Evolutionary conservation across 2,888 invertebrate genomes (phyloP).

Genomic region (Congeria kusceri): DNA sequence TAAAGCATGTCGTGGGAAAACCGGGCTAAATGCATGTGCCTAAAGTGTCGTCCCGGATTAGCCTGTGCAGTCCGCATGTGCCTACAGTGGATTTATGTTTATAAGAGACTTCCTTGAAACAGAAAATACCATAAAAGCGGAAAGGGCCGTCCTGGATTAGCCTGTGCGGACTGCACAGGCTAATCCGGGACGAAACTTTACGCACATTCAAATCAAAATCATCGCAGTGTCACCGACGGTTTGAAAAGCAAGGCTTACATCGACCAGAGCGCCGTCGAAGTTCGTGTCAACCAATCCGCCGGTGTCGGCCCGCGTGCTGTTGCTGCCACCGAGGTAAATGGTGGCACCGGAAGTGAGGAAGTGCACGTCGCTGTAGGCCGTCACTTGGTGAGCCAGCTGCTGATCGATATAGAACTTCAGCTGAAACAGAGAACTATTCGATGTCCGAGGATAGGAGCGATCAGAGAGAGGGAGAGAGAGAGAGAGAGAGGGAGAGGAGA

Average conservation of each 20-base stretch:
- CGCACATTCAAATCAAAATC: not conserved
- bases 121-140: too few species aligned
- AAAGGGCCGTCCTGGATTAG: too few species aligned
- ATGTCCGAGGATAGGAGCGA: too few species aligned
- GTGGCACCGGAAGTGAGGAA: conserved; percentile 69
- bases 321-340: conserved; percentile 78
- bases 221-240: too few species aligned
- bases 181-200: too few species aligned
- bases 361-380: conserved; percentile 61
- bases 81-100: not conserved
- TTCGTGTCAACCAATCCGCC: conserved; percentile 64
- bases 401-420: conserved; percentile 77
- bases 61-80: not conserved
- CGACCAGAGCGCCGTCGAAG: conserved; percentile 79
- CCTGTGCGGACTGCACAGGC: too few species aligned
- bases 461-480: too few species aligned
- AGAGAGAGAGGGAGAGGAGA: too few species aligned
- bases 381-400: conserved; percentile 53
- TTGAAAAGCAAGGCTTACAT: conserved; percentile 73
- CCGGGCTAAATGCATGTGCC: not conserved
- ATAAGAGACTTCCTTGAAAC: too few species aligned
- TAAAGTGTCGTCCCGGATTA: too few species aligned
- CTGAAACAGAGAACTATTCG: conserved; percentile 68
- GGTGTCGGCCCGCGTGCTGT: conserved; percentile 67
- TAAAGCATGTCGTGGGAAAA: too few species aligned